These are phyloP conservation scores for Radopholus similis DNA, from an alignment of 1,140 invertebrate genomes.

Conservation along the genomic window DNA sequence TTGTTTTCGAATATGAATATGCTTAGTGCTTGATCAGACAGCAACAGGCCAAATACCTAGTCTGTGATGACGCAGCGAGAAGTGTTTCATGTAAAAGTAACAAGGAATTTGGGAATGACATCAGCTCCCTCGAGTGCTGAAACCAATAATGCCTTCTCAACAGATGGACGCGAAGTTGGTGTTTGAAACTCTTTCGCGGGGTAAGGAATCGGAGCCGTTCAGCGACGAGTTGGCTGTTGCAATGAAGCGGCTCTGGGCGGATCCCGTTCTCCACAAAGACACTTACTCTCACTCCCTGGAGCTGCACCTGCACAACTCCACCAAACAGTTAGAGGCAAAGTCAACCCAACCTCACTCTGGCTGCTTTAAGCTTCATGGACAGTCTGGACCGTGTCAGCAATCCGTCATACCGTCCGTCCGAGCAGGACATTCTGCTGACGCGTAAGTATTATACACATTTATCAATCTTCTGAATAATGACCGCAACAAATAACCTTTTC, in stretches of 20 bases:
- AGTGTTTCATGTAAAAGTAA: too few relatives aligned
- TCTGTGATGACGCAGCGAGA: too few relatives aligned
- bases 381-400: constrained; percentile 87
- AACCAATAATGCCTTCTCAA: constrained; percentile 45
- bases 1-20: too few relatives aligned
- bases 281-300: constrained; percentile 96
- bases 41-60: too few relatives aligned
- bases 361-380: constrained; percentile 64
- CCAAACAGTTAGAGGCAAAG: constrained; percentile 85
- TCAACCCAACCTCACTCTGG: neutral
- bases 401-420: constrained; percentile 93
- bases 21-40: too few relatives aligned
- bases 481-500: too few relatives aligned
- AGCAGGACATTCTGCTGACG: constrained; percentile 96
- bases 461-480: constrained; percentile 64
- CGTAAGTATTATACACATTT: constrained; percentile 67
- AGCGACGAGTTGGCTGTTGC: constrained; percentile 79
- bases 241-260: constrained; percentile 97
- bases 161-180: constrained; percentile 98
- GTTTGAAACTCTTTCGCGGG: constrained; percentile 94
- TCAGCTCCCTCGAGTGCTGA: too few relatives aligned
- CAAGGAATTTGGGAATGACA: too few relatives aligned
- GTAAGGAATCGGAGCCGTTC: constrained; percentile 99
- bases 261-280: constrained; percentile 90
- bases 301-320: constrained; percentile 99